phyloP scores from a whole-genome alignment of 2,113 vertebrate genomes.

The Synchiropus splendidus region DNA sequence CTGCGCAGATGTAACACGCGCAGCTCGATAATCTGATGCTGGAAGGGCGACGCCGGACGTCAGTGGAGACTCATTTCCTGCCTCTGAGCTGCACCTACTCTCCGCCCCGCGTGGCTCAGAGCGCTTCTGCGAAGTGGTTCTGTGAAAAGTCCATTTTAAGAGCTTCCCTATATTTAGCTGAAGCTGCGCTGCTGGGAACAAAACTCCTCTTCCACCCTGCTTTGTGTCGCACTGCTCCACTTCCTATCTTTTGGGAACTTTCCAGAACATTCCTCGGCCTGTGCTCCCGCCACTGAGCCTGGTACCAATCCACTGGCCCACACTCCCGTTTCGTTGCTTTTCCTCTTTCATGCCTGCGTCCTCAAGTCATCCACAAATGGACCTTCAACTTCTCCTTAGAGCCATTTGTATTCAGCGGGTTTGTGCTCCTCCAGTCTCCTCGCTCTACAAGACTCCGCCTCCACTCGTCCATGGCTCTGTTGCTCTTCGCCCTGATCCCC shows the following conservation, averaged over 20 bases:
- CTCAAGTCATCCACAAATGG: no score
- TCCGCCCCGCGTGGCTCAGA: no score
- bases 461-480: not conserved
- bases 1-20: no score
- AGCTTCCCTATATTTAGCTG: slow-evolving; percentile 30
- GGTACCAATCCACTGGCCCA: not conserved
- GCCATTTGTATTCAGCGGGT: no score
- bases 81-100: no score
- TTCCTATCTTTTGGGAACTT: slow-evolving; percentile 34
- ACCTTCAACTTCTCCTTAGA: no score
- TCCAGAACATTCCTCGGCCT: slow-evolving; percentile 40
- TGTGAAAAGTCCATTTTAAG: not conserved
- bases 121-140: no score
- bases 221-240: slow-evolving; percentile 23
- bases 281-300: not conserved
- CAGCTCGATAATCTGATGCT: no score
- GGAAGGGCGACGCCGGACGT: no score
- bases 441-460: no score
- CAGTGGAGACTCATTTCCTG: no score
- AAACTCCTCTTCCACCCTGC: slow-evolving; percentile 1
- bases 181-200: slow-evolving; percentile 9
- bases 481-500: no score
- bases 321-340: not conserved
- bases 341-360: not conserved
- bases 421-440: not conserved